Percentiles rank a stretch among this genome's conserved stretches.
Evolutionary conservation across 2,888 invertebrate genomes (phyloP).

Genomic region (Drosophila kambysellisi): DNA sequence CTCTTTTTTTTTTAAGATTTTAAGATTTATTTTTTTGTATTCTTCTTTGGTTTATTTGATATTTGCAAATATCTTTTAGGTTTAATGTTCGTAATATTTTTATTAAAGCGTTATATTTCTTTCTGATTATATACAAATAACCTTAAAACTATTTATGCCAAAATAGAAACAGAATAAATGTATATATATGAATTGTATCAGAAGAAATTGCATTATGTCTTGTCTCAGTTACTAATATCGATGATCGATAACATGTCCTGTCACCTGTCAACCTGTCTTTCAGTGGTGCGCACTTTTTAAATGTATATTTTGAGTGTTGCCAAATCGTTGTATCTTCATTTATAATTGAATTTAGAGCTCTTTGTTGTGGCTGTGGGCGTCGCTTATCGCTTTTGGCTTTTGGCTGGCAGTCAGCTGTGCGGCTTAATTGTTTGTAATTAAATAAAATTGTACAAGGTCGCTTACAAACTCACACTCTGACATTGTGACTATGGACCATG

Average conservation of each 20-base stretch:
- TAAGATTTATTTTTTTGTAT: not conserved
- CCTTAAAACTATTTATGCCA: not conserved
- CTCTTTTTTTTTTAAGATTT: not conserved
- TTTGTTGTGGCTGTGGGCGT: conserved; percentile 38
- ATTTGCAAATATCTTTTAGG: too few relatives aligned
- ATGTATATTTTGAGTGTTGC: conserved; percentile 12
- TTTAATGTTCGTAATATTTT: too few relatives aligned
- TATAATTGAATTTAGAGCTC: conserved; percentile 44
- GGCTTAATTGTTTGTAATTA: conserved; percentile 81
- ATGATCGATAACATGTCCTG: not conserved
- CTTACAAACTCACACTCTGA: conserved; percentile 50
- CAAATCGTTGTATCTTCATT: conserved; percentile 18
- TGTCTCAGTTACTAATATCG: not conserved
- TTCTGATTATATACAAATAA: too few relatives aligned
- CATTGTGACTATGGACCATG: conserved; percentile 55
- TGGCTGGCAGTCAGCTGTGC: conserved; percentile 31
- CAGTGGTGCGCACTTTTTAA: not conserved
- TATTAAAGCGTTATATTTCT: too few relatives aligned
- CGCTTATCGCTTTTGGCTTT: conserved; percentile 57
- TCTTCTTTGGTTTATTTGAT: not conserved
- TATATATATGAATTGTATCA: too few relatives aligned
- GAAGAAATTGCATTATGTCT: too few relatives aligned
- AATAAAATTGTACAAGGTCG: conserved; percentile 82
- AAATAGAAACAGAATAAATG: not conserved
- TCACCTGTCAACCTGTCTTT: not conserved